Base-by-base conservation (phyloP, 1,140 invertebrate species). In the Dolichoris vasculosae region DNA sequence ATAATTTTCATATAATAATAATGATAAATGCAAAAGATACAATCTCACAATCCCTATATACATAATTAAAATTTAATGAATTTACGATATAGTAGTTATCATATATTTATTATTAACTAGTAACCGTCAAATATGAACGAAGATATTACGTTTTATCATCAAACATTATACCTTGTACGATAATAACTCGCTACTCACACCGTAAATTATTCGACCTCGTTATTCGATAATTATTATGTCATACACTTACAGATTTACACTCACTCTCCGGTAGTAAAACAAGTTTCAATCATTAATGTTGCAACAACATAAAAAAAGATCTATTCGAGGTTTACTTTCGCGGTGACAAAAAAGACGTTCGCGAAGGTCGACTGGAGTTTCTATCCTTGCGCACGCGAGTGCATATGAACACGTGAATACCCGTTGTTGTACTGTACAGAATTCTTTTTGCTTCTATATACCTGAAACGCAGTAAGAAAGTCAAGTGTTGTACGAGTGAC, bases 211-310 rank as follows among this genome's bases (percentile, higher is more conserved):
- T 81, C 43, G 46, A 43, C 43, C 76, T 71, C 76, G 64, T 79
- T 80, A 84, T 80, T 79, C 51, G 69, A 85, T 85, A 85, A 85
- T 85, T 75, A 71, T 80, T 81, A 81, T 85, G 78, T 85, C 78
- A 81, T 84, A 20, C 38, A 46, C 67, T 46, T 48, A 40, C 75
- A 32, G 30, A 76, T 78, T 77, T 32, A 38, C 32, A 40, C 38
- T n/a, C 59, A 78, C 51, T 78, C 75, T 59, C 11, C 40, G 59
- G 46, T 67, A 64, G 64, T 80, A 55, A 80, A 83, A 71, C 78
- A 9, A 82, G 80, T 82, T 82, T 73, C 79, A 78, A 51, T 82
- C 55, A 55, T 17, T 55, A 40, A 59, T 69, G n/a, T 55, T 40
- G 55, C 26, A 83, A 51, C 51, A 30, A 40, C 71, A 35, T 59